These are phyloP conservation scores for Polydesmus complanatus DNA, from an alignment of 2,888 invertebrate species.

Conservation along the genomic window DNA sequence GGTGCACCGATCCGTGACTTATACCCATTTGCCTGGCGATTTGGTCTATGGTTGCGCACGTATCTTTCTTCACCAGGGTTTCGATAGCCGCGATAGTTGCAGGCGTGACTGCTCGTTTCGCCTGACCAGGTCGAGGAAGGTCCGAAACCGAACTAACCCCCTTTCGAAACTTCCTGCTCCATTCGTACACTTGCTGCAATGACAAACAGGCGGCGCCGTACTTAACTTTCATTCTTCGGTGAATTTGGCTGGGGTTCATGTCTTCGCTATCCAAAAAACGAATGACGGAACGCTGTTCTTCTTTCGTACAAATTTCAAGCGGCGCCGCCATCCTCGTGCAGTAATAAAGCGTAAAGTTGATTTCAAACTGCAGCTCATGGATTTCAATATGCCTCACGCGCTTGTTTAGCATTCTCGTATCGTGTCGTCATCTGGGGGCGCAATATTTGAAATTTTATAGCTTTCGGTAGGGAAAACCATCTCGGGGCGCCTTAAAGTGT, in stretches of 20 bases:
- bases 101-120: background rate
- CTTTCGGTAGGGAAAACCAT: too few species aligned
- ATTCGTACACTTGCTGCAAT: background rate
- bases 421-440: too few species aligned
- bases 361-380: too few species aligned
- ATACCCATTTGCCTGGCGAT: background rate
- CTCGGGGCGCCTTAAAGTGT: too few species aligned
- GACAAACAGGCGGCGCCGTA: background rate
- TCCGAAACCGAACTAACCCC: background rate
- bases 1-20: background rate
- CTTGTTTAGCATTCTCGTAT: too few species aligned
- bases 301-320: background rate
- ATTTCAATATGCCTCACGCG: too few species aligned
- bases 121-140: background rate
- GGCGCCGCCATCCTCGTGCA: constrained; percentile 1
- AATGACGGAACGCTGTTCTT: background rate
- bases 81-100: background rate
- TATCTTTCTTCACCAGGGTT: background rate
- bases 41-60: background rate
- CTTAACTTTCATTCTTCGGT: background rate
- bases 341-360: too few species aligned
- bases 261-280: background rate
- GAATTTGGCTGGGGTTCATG: background rate
- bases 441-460: too few species aligned
- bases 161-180: background rate